These are phyloP conservation scores for Meloidogyne chitwoodi DNA, from an alignment of 1,140 invertebrate species.

Conservation along the genomic window DNA sequence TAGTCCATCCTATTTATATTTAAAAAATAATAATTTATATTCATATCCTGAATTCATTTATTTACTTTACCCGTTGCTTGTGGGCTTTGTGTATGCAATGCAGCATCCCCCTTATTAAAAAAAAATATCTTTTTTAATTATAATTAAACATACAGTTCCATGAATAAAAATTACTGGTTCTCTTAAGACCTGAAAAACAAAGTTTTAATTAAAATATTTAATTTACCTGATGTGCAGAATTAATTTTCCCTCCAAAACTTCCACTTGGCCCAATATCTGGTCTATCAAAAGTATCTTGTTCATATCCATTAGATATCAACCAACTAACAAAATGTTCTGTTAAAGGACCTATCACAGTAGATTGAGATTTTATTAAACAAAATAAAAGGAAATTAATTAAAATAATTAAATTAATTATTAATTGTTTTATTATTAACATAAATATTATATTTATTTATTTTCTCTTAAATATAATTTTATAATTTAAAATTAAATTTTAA, in stretches of 20 bases:
- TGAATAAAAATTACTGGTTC: constrained; percentile 59
- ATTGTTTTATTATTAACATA: neutral
- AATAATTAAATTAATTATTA: neutral
- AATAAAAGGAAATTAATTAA: neutral
- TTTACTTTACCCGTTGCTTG: constrained; percentile 39
- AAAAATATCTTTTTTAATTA: neutral
- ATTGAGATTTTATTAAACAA: neutral
- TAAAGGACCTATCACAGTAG: constrained; percentile 28
- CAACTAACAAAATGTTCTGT: constrained; percentile 57
- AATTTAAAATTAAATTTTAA: too few relatives aligned
- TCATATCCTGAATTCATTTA: neutral
- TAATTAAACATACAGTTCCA: constrained; percentile 18
- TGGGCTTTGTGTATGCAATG: constrained; percentile 57
- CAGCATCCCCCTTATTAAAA: constrained; percentile 49
- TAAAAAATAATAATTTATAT: neutral
- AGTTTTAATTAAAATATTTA: neutral
- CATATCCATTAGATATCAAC: constrained; percentile 58
- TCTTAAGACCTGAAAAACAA: constrained; percentile 36
- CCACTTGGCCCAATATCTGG: constrained; percentile 58
- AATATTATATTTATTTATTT: neutral
- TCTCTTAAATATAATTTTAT: too few relatives aligned
- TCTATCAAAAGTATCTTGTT: constrained; percentile 52
- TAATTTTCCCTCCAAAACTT: constrained; percentile 52
- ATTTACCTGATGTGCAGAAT: constrained; percentile 34
- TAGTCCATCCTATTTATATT: constrained; percentile 42